These are phyloP conservation scores for Diphyllodes magnificus DNA, from an alignment of 2,113 vertebrate species.

Conservation along the genomic window DNA sequence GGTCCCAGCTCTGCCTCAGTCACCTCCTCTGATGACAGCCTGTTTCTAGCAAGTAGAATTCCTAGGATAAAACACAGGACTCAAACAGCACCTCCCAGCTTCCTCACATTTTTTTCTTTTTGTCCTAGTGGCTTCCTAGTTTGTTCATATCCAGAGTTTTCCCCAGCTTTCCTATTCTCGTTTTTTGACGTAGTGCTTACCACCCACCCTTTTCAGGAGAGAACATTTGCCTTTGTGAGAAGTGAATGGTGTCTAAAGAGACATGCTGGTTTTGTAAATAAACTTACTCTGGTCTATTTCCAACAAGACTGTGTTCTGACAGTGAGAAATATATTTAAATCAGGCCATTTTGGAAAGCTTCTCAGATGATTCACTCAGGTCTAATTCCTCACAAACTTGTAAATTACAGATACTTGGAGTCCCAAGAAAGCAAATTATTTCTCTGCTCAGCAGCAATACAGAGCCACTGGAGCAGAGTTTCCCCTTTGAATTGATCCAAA, in stretches of 20 bases:
- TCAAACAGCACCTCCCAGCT: not conserved
- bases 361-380: not conserved
- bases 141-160: not conserved
- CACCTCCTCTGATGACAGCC: not conserved
- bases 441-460: not conserved
- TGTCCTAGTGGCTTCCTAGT: not conserved
- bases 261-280: not conserved
- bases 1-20: not conserved
- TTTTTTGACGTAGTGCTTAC: not conserved
- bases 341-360: not conserved
- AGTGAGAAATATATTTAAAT: not conserved
- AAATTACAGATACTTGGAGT: not conserved
- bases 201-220: rapidly evolving
- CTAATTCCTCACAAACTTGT: not conserved
- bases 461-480: not conserved
- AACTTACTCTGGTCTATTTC: not conserved
- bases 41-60: not conserved
- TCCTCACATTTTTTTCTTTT: not conserved
- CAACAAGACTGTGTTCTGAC: not conserved
- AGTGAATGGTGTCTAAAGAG: not conserved
- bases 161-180: not conserved
- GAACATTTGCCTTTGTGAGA: not conserved
- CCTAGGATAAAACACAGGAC: not conserved
- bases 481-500: not conserved
- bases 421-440: not conserved